phyloP scores from a whole-genome alignment of 2,888 invertebrate species.

The Parochlus steinenii region DNA sequence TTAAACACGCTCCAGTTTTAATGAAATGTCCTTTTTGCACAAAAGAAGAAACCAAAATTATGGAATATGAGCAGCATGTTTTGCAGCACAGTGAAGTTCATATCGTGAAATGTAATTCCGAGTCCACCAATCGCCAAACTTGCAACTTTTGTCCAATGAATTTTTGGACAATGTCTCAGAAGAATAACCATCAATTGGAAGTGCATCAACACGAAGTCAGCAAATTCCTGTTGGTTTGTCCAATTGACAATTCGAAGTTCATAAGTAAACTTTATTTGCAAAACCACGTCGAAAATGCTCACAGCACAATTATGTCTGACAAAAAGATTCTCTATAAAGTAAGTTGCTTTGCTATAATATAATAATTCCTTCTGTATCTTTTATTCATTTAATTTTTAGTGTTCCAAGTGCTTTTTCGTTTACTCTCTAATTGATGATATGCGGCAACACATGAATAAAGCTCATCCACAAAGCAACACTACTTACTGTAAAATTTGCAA shows the following conservation, averaged over 20 bases:
- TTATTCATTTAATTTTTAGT: conserved; percentile 6
- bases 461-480: conserved; percentile 2
- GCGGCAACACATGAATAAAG: conserved; percentile 1
- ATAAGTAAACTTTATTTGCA: conserved; percentile 5
- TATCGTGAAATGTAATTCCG: not conserved
- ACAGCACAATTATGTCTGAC: too few relatives aligned
- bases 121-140: not conserved
- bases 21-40: not conserved
- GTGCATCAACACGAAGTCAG: not conserved
- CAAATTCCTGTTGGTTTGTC: conserved; percentile 6
- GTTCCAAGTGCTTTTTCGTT: conserved; percentile 4
- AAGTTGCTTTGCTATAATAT: too few relatives aligned
- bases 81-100: not conserved
- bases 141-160: not conserved
- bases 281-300: conserved; percentile 2
- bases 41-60: not conserved
- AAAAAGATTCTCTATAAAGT: too few relatives aligned
- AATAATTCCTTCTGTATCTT: too few relatives aligned
- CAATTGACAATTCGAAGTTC: conserved; percentile 1
- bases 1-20: too few relatives aligned
- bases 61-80: not conserved
- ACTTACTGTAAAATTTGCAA: conserved; percentile 7
- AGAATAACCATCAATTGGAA: not conserved
- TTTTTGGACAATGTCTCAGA: not conserved
- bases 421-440: conserved; percentile 4